Evolutionary conservation across 2,888 invertebrate genomes (phyloP), one percentile per base, ranked within the genome.

Genomic region (Lithophane semibrunnea): DNA sequence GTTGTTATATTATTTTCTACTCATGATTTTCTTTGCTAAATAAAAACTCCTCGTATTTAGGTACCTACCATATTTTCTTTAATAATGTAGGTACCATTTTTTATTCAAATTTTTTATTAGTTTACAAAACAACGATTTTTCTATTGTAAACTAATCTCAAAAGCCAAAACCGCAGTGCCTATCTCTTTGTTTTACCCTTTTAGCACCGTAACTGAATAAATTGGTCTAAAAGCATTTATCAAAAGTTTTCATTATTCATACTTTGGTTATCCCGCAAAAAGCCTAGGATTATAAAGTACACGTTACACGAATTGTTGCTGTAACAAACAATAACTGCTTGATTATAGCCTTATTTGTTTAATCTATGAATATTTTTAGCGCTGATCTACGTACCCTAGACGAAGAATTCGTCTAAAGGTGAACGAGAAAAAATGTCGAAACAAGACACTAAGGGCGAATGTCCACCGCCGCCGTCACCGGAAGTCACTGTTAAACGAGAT

Each of bases 221-320:
- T 86, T 84, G 75, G 67, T 61, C 63, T 80, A 56, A 71, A 77
- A 75, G 67, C 79, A 84, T 85, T 87, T 82, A 82, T 87, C 79
- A 85, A 76, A 71, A 73, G 68, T 68, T 80, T 80, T 75, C 83
- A 78, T 84, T 75, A 82, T 75, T 86, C 79, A 81, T 83, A 69
- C 65, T 75, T 64, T 60, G n/a, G 3, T 42, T 37, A 47, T 65
- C 47, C 68, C 70, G 37, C 61, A 21, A 37, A 52, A 73, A 74
- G 44, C 71, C 29, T 52, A 52, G 37, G 73, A 73, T 80, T 66
- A 83, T 61, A 44, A 63, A 56, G n/a, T 66, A 67, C 44, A 58
- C 12, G 54, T 77, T 71, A 70, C 73, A 56, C 47, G 29, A 65
- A 61, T 49, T 79, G 54, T 64, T 82, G 47, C 44, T 67, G 61